Evolutionary conservation across 1,140 invertebrate genomes (phyloP).

Genomic region (Coelopa frigida): DNA sequence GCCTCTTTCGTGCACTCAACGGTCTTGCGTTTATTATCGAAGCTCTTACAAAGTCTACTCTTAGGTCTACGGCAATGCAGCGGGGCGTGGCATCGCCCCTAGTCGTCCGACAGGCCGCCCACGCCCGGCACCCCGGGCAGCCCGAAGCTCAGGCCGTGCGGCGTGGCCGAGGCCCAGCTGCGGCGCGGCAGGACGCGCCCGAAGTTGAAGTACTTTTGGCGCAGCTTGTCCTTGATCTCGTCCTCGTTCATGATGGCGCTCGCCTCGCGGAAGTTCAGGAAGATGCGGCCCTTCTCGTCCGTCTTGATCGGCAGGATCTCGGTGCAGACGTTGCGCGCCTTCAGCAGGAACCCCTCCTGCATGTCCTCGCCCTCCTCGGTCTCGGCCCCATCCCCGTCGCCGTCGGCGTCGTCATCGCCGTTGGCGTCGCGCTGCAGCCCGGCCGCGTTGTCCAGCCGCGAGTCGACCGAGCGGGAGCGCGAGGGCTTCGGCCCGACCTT

Average conservation of each 20-base stretch:
- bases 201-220: constrained; percentile 41
- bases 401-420: background rate
- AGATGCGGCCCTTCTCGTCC: constrained; percentile 41
- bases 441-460: constrained; percentile 24
- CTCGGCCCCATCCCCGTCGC: background rate
- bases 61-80: constrained; percentile 23
- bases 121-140: constrained; percentile 17
- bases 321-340: constrained; percentile 42
- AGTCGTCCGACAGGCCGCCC: constrained; percentile 35
- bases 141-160: constrained; percentile 32
- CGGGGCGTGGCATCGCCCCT: constrained; percentile 37
- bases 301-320: constrained; percentile 43
- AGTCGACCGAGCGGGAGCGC: constrained; percentile 37
- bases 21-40: background rate
- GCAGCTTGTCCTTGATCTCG: constrained; percentile 40
- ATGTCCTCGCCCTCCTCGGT: constrained; percentile 24
- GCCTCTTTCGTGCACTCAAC: background rate
- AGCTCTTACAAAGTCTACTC: constrained; percentile 14
- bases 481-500: constrained; percentile 21
- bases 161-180: constrained; percentile 40
- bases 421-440: background rate
- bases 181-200: constrained; percentile 35
- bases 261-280: constrained; percentile 40
- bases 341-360: constrained; percentile 36
- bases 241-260: constrained; percentile 43